Percentiles rank a stretch among this genome's conserved stretches.
Evolutionary conservation across 2,888 invertebrate genomes (phyloP).

Genomic region (Colletes collaris): DNA sequence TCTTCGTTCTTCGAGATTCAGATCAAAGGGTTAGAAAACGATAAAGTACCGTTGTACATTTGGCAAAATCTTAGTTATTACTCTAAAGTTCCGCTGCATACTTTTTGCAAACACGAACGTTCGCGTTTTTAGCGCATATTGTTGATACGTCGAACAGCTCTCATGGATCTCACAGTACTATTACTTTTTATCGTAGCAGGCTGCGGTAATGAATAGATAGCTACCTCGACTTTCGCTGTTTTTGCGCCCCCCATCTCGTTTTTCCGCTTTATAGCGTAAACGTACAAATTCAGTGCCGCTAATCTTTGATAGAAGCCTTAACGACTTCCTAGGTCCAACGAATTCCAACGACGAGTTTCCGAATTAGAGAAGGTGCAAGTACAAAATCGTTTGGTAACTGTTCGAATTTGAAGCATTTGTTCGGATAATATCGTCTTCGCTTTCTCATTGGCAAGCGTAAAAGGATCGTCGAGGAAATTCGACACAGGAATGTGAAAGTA

Average conservation of each 20-base stretch:
- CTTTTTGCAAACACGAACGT: not conserved
- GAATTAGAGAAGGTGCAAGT: too few relatives aligned
- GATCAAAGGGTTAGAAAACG: not conserved
- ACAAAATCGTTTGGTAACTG: too few relatives aligned
- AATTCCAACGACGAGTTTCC: not conserved
- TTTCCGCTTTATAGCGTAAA: not conserved
- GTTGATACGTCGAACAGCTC: conserved; percentile 30
- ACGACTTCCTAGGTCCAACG: conserved; percentile 1
- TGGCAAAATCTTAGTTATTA: too few relatives aligned
- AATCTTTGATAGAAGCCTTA: not conserved
- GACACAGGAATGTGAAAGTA: too few relatives aligned
- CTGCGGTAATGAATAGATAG: conserved; percentile 43
- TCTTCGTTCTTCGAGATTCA: not conserved
- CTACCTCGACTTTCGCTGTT: conserved; percentile 55
- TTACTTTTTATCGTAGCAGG: conserved; percentile 30
- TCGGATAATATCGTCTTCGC: too few relatives aligned
- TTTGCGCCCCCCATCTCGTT: conserved; percentile 33
- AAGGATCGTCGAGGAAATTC: too few relatives aligned
- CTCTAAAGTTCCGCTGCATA: too few relatives aligned
- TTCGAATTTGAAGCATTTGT: too few relatives aligned
- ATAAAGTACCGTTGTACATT: too few relatives aligned
- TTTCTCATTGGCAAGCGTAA: too few relatives aligned
- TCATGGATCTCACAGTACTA: conserved; percentile 33
- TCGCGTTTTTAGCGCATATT: conserved; percentile 21
- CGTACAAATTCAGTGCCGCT: conserved; percentile 5